phyloP scores from a whole-genome alignment of 2,888 invertebrate genomes.

The Entomobrya proxima region DNA sequence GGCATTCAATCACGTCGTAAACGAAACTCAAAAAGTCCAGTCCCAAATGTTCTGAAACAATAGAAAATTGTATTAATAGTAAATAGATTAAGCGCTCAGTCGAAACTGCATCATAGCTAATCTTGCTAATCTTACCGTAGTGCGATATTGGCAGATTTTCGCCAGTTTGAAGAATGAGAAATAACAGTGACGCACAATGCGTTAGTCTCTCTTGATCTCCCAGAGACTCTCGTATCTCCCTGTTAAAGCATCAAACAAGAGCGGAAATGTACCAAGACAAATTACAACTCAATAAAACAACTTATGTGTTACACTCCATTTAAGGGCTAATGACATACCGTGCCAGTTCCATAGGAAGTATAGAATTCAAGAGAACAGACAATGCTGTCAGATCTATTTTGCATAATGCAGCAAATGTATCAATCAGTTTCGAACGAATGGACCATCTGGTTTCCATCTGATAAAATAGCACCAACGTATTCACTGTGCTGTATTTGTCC shows the following conservation, averaged over 20 bases:
- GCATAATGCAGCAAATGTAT: slow-evolving; percentile 93
- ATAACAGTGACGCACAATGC: slow-evolving; percentile 88
- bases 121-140: slow-evolving; percentile 83
- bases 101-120: not conserved
- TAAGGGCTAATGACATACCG: slow-evolving; percentile 80
- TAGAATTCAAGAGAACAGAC: slow-evolving; percentile 89
- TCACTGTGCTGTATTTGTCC: slow-evolving; percentile 89
- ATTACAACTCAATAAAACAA: too few relatives aligned
- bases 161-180: slow-evolving; percentile 93
- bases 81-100: not conserved
- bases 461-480: slow-evolving; percentile 92
- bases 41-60: slow-evolving; percentile 86
- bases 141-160: slow-evolving; percentile 92
- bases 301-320: not conserved
- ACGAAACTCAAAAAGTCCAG: slow-evolving; percentile 88
- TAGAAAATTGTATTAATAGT: slow-evolving; percentile 39
- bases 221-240: slow-evolving; percentile 88
- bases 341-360: slow-evolving; percentile 93
- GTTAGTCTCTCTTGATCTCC: slow-evolving; percentile 87
- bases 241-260: slow-evolving; percentile 77
- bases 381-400: slow-evolving; percentile 88
- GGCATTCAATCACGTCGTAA: slow-evolving; percentile 88
- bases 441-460: slow-evolving; percentile 96
- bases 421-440: slow-evolving; percentile 87
- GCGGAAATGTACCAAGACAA: too few relatives aligned